These are phyloP conservation scores for Tholera decimalis DNA, from an alignment of 2,888 invertebrate species.

Conservation along the genomic window DNA sequence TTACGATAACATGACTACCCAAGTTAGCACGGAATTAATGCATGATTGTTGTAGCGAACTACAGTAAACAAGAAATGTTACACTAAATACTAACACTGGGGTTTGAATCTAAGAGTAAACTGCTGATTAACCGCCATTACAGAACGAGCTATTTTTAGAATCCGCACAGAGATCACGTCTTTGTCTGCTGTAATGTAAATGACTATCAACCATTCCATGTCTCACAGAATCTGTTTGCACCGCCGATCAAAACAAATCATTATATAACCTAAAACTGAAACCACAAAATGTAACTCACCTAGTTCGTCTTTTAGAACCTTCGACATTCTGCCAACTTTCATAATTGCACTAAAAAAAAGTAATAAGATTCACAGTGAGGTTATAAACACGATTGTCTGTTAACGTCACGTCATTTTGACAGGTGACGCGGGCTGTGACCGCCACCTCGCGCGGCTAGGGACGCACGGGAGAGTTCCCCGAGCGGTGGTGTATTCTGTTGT, in stretches of 20 bases:
- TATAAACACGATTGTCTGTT: constrained; percentile 77
- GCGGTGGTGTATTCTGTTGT: constrained; percentile 70
- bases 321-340: constrained; percentile 81
- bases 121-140: constrained; percentile 89
- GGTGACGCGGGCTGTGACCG: constrained; percentile 81
- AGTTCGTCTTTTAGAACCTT: constrained; percentile 75
- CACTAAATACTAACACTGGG: constrained; percentile 71
- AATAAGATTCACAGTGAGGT: constrained; percentile 79
- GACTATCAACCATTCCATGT: constrained; percentile 78
- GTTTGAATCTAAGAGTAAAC: constrained; percentile 84
- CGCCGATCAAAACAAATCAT: constrained; percentile 80
- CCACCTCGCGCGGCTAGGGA: constrained; percentile 76
- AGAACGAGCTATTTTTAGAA: constrained; percentile 87
- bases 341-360: constrained; percentile 76
- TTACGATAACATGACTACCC: constrained; percentile 67
- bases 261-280: constrained; percentile 80
- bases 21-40: constrained; percentile 70
- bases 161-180: constrained; percentile 89
- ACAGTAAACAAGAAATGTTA: constrained; percentile 68
- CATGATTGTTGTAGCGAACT: constrained; percentile 67
- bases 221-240: constrained; percentile 65
- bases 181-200: constrained; percentile 88
- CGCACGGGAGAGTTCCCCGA: constrained; percentile 75
- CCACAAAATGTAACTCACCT: constrained; percentile 81
- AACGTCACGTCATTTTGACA: constrained; percentile 88